These are phyloP conservation scores for Drepana arcuata DNA, from an alignment of 1,140 invertebrate genomes.

Conservation along the genomic window DNA sequence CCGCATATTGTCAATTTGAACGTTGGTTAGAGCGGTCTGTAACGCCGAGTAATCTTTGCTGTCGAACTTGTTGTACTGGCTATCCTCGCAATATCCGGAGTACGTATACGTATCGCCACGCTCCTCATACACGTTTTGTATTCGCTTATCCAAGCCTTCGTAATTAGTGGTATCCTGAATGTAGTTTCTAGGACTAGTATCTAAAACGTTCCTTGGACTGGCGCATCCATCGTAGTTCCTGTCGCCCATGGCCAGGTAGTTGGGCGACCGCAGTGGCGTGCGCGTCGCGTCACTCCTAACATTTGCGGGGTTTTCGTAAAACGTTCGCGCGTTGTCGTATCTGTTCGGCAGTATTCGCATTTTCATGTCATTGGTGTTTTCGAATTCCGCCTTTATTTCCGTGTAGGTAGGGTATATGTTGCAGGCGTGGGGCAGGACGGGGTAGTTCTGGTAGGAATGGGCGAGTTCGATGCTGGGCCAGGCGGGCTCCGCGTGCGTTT, in stretches of 20 bases:
- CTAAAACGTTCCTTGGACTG: conserved; percentile 55
- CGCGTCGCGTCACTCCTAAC: conserved; percentile 29
- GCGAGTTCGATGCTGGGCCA: conserved; percentile 51
- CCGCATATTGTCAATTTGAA: conserved; percentile 41
- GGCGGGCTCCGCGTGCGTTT: conserved; percentile 71
- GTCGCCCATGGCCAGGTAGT: conserved; percentile 40
- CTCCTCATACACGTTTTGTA: neutral
- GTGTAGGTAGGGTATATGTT: conserved; percentile 56
- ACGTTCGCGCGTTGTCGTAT: conserved; percentile 43
- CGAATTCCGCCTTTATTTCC: conserved; percentile 54
- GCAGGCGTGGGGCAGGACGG: conserved; percentile 48
- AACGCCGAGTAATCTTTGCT: conserved; percentile 47
- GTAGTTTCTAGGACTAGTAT: conserved; percentile 53
- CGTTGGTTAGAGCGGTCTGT: conserved; percentile 33
- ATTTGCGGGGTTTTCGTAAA: conserved; percentile 55
- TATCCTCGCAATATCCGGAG: conserved; percentile 39
- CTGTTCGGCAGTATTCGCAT: conserved; percentile 28
- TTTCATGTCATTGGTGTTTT: conserved; percentile 13
- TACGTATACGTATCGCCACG: conserved; percentile 30
- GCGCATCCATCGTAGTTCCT: conserved; percentile 49
- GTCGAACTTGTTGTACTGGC: conserved; percentile 36
- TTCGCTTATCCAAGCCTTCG: neutral
- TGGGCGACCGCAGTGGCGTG: conserved; percentile 30
- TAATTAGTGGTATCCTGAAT: conserved; percentile 32
- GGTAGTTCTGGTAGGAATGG: conserved; percentile 59